Evolutionary conservation across 1,140 invertebrate species (phyloP).

Genomic region (Mizuhopecten yessoensis): DNA sequence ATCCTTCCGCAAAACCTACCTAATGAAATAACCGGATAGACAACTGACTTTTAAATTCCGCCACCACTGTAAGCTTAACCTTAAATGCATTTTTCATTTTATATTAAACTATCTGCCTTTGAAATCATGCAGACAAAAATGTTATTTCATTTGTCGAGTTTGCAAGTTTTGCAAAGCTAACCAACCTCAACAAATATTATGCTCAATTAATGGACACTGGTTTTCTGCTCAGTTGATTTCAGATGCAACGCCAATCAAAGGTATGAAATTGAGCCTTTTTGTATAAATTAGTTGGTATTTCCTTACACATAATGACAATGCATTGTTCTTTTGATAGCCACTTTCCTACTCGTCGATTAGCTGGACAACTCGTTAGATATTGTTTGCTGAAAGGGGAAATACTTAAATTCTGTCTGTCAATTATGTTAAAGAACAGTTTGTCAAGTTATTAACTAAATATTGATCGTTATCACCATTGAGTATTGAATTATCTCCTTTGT

Average conservation of each 20-base stretch:
- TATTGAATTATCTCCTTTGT: background rate
- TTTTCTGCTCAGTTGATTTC: slow-evolving; percentile 14
- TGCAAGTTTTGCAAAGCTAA: background rate
- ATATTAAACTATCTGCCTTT: background rate
- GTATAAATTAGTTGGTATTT: slow-evolving; percentile 27
- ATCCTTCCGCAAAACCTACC: background rate
- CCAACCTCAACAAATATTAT: background rate
- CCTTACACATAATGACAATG: background rate
- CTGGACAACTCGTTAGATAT: background rate
- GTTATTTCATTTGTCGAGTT: background rate
- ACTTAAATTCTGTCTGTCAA: slow-evolving; percentile 28
- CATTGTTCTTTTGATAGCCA: slow-evolving; percentile 25
- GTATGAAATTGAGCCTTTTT: background rate
- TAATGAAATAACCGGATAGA: background rate
- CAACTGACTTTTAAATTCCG: background rate
- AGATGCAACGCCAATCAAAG: slow-evolving; percentile 23
- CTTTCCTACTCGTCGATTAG: background rate
- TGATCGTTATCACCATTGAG: background rate
- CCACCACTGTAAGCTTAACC: background rate
- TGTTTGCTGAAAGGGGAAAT: background rate
- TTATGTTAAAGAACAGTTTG: slow-evolving; percentile 19
- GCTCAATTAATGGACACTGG: background rate
- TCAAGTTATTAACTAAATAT: slow-evolving; percentile 2
- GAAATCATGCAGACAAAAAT: background rate
- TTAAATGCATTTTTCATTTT: background rate